Percentiles rank a stretch among this genome's conserved stretches.
phyloP scores from a whole-genome alignment of 2,888 invertebrate species.

The Apamea monoglypha region DNA sequence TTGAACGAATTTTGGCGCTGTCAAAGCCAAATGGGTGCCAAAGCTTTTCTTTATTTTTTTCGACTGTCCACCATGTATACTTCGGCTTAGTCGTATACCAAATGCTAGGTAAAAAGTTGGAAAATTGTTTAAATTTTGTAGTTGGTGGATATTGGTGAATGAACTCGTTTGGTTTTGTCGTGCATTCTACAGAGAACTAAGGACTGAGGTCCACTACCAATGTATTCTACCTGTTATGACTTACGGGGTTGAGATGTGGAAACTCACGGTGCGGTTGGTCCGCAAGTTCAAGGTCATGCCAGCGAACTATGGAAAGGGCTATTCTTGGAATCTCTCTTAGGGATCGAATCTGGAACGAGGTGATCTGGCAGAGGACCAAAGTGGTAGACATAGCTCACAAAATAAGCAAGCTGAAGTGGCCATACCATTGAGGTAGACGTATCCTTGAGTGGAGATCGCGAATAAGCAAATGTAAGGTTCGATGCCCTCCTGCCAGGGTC shows the following conservation, averaged over 20 bases:
- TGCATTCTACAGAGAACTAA: neutral
- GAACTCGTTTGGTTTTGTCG: too few relatives aligned
- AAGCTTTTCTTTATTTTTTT: slow-evolving; percentile 1
- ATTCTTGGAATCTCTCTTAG: neutral
- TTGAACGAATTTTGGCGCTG: slow-evolving; percentile 18
- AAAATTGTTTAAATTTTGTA: neutral
- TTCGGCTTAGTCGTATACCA: neutral
- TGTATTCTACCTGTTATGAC: neutral
- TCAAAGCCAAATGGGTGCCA: slow-evolving; percentile 17
- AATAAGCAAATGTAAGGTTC: neutral
- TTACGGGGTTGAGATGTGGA: neutral
- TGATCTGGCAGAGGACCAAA: neutral
- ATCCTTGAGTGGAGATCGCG: neutral
- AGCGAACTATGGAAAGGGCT: neutral
- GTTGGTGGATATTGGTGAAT: neutral
- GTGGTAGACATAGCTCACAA: neutral
- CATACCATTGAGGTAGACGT: neutral
- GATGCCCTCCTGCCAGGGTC: too few relatives aligned
- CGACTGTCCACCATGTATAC: neutral
- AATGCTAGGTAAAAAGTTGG: neutral
- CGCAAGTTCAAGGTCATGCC: neutral
- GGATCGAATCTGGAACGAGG: neutral
- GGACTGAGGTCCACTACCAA: neutral
- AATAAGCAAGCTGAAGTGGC: neutral
- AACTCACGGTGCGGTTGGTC: neutral